Base-by-base conservation (phyloP, 2,113 vertebrate genomes). In the Lepisosteus osseus region DNA sequence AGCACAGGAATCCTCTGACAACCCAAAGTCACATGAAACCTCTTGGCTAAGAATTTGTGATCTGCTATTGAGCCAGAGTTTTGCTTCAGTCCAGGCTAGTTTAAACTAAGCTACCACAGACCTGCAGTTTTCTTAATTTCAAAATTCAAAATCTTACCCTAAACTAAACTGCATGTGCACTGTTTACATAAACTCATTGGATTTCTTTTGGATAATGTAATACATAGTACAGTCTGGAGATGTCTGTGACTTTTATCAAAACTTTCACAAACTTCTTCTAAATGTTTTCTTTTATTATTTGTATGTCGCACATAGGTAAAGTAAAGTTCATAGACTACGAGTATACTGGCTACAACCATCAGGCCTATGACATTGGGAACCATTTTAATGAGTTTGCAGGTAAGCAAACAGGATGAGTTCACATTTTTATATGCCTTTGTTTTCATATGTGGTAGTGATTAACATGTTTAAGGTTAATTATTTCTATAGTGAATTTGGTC, bases 361-460 rank as follows among this genome's bases (percentile, higher is more conserved):
- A 98, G 92, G 97, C 97, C 81, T 99, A 92, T 86, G 97, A 99
- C 82, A 99, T 99, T 85, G 97, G 97, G 80, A 99, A 99, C 81
- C 97, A 99, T 91, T 99, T 99, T 94, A 99, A 99, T 83, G 97
- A 99, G 88, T 99, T 99, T 90, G 97, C 97, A 92, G 97, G 97
- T 97, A 79, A 87, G 76, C 65, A 0, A 65, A 62, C 5, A 44
- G 3, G 17, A n/a, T 54, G 4, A 47, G 12, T 6, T 4, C 6
- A 6, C 6, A 13, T 41, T 42, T 29, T 29, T 29, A 29, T 29
- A 29, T 2, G 2, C 29, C 29, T 29, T 29, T 29, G 29, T 29
- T 29, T 29, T 29, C 29, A 29, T 29, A 29, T 29, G 29, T 29
- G 29, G 29, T 29, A 29, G 29, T 29, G 29, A 29, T 29, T 1